Percentiles rank a stretch among this genome's conserved stretches.
phyloP scores from a whole-genome alignment of 2,113 vertebrate genomes.

The Calidris pygmaea region DNA sequence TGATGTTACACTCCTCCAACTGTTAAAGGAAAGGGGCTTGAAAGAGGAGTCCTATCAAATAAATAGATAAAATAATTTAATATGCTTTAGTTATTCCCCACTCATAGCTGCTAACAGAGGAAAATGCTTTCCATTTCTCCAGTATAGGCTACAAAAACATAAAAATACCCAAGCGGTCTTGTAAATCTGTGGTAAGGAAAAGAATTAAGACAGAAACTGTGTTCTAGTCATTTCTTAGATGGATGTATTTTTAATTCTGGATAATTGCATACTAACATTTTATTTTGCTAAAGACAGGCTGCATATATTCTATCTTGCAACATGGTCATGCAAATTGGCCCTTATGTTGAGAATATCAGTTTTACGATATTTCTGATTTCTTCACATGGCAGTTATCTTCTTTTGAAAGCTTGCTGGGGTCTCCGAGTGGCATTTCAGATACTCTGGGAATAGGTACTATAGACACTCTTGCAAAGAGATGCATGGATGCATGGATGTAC shows the following conservation, averaged over 20 bases:
- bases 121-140: not conserved
- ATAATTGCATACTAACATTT: not conserved
- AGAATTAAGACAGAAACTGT: not conserved
- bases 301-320: not conserved
- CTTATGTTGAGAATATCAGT: not conserved
- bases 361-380: not conserved
- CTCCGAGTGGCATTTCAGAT: not conserved
- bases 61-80: not conserved
- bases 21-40: not conserved
- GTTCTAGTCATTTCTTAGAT: not conserved
- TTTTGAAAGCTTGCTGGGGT: not conserved
- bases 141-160: not conserved
- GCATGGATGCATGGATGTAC: not conserved
- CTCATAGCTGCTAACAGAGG: not conserved
- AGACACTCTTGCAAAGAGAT: not conserved
- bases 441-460: not conserved
- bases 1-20: not conserved
- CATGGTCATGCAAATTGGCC: not conserved
- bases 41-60: not conserved
- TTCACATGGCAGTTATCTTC: not conserved
- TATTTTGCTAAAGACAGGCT: not conserved
- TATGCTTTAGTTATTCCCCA: not conserved
- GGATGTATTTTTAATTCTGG: not conserved
- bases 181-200: not conserved
- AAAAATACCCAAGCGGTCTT: not conserved